Conservation (phyloP, 2,797 vertebrate genomes). For the Xyrichtys novacula region DNA sequence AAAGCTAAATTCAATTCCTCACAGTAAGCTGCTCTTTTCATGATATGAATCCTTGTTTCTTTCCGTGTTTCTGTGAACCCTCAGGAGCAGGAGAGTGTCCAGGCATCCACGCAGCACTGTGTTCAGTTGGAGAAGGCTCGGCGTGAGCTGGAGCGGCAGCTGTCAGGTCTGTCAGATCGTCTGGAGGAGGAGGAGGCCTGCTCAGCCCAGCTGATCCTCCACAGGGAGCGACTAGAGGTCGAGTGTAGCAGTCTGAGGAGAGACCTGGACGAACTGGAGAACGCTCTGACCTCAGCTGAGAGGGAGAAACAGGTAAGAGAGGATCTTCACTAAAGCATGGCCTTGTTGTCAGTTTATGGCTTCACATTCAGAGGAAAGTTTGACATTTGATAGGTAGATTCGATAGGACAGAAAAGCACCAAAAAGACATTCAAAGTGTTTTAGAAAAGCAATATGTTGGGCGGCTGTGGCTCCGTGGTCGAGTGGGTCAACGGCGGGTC, state of each 20-base stretch:
- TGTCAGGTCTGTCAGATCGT: conserved; percentile 76
- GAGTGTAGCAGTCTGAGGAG: conserved; percentile 81
- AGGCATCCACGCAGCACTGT: conserved; percentile 78
- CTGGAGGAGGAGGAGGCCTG: conserved; percentile 83
- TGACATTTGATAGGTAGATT: too few relatives aligned
- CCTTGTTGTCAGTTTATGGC: too few relatives aligned
- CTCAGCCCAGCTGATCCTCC: conserved; percentile 73
- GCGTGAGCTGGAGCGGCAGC: conserved; percentile 80
- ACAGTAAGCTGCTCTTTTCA: too few relatives aligned
- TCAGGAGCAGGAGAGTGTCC: conserved; percentile 81
- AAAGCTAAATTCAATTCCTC: too few relatives aligned
- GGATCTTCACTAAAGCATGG: too few relatives aligned
- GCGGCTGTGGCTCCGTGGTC: too few relatives aligned
- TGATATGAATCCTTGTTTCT: not conserved
- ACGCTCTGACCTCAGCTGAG: conserved; percentile 69
- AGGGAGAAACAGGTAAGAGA: conserved; percentile 79
- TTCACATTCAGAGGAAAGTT: too few relatives aligned
- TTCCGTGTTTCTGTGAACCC: not conserved
- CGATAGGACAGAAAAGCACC: too few relatives aligned
- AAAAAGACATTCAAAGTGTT: too few relatives aligned
- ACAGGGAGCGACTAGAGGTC: conserved; percentile 77
- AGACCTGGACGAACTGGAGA: conserved; percentile 83
- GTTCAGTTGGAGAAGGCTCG: conserved; percentile 77
- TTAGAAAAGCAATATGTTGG: too few relatives aligned
- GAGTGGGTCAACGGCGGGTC: too few relatives aligned